These are phyloP conservation scores for Myotis vivesi DNA, from an alignment of 2,797 vertebrate genomes.

Conservation along the genomic window DNA sequence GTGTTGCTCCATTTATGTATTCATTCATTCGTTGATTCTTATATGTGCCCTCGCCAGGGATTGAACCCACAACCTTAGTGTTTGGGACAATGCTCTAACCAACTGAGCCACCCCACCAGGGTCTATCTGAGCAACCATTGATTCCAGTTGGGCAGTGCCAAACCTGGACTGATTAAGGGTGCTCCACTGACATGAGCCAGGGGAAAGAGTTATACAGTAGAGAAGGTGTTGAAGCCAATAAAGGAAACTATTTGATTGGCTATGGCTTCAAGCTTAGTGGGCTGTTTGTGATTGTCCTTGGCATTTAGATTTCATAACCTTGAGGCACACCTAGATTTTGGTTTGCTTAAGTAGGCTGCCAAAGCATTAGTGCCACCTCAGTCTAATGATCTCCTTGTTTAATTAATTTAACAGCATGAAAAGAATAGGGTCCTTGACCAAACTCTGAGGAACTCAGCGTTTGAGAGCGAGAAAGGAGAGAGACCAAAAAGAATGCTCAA, in stretches of 20 bases:
- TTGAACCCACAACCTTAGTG: too few species aligned
- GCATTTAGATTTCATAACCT: not conserved
- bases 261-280: not conserved
- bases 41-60: too few species aligned
- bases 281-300: not conserved
- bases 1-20: too few species aligned
- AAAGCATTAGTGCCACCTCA: not conserved
- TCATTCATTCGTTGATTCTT: too few species aligned
- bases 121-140: not conserved
- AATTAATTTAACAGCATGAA: not conserved
- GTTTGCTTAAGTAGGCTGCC: not conserved
- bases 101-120: too few species aligned
- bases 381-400: not conserved
- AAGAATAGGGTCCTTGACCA: not conserved
- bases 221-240: not conserved
- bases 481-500: not conserved
- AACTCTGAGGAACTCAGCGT: not conserved
- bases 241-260: not conserved
- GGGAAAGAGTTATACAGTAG: not conserved
- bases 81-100: too few species aligned
- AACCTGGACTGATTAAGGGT: not conserved
- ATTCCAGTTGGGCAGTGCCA: not conserved
- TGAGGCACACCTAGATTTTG: not conserved
- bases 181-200: not conserved
- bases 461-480: not conserved